Percentiles rank a stretch among this genome's conserved stretches.
Evolutionary conservation across 2,797 vertebrate species (phyloP).

Genomic region (Gallinago stenura): DNA sequence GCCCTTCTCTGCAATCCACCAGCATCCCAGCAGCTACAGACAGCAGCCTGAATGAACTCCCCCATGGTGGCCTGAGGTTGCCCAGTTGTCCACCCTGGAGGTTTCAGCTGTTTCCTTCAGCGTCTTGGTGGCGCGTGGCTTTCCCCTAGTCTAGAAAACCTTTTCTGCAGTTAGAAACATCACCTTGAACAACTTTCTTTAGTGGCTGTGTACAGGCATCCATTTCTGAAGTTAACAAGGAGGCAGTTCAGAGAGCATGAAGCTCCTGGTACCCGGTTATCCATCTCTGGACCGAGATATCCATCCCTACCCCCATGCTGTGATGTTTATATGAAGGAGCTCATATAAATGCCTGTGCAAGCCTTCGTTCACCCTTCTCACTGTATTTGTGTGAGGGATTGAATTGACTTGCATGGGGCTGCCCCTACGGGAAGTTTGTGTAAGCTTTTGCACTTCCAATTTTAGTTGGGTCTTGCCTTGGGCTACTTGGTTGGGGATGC

Average conservation of each 20-base stretch:
- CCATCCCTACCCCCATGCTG: accelerated
- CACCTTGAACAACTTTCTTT: background rate
- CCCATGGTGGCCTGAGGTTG: background rate
- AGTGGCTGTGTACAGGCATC: background rate
- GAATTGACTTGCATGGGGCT: background rate
- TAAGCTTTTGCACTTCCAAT: background rate
- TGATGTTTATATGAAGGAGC: background rate
- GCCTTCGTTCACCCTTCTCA: background rate
- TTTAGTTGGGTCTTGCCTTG: background rate
- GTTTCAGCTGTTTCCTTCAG: background rate
- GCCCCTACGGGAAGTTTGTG: background rate
- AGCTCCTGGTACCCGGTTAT: accelerated
- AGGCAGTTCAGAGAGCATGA: background rate
- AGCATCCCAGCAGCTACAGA: background rate
- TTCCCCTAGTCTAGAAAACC: background rate
- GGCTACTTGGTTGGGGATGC: background rate
- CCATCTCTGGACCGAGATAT: background rate
- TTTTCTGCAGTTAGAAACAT: background rate
- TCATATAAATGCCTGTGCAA: background rate
- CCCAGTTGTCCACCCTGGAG: background rate
- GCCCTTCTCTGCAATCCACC: background rate
- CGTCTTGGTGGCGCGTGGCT: background rate
- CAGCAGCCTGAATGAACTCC: background rate
- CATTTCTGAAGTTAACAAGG: background rate
- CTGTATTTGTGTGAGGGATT: background rate